A percentile compares a stretch with the other conserved stretches of the same genome.
Evolutionary conservation across 2,797 vertebrate species (phyloP).

Genomic region (Acrossocheilus wenchowensis): DNA sequence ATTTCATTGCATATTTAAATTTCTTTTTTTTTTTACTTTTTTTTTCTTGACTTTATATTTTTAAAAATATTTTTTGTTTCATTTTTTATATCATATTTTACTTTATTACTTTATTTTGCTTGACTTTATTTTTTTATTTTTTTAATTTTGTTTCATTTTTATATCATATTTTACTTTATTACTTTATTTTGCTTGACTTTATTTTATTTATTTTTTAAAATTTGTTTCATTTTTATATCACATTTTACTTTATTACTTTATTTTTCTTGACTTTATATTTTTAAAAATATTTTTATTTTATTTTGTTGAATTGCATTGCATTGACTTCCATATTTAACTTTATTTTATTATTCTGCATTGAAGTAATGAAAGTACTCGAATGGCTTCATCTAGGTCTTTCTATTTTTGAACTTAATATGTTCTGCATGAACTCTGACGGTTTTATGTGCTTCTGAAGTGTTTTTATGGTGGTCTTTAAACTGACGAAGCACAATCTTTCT

Average conservation of each 20-base stretch:
- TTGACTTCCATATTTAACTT: neutral
- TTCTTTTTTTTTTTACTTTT: too few relatives aligned
- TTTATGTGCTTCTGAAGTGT: neutral
- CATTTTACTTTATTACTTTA: neutral
- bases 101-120: neutral
- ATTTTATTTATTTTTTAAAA: too few relatives aligned
- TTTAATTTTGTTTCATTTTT: neutral
- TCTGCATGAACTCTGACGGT: neutral
- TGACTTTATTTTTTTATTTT: too few relatives aligned
- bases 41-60: too few relatives aligned
- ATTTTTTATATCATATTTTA: neutral
- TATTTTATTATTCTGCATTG: neutral
- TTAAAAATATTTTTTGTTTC: too few relatives aligned
- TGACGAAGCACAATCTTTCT: neutral
- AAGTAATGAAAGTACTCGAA: neutral
- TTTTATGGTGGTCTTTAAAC: neutral
- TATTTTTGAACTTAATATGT: neutral
- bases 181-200: neutral
- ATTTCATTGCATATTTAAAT: neutral
- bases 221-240: neutral
- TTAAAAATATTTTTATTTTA: neutral
- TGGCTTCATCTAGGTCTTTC: neutral
- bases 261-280: neutral
- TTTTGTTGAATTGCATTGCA: neutral
- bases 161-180: neutral